Evolutionary conservation across 2,797 vertebrate genomes (phyloP).

Genomic region (Leontopithecus rosalia): DNA sequence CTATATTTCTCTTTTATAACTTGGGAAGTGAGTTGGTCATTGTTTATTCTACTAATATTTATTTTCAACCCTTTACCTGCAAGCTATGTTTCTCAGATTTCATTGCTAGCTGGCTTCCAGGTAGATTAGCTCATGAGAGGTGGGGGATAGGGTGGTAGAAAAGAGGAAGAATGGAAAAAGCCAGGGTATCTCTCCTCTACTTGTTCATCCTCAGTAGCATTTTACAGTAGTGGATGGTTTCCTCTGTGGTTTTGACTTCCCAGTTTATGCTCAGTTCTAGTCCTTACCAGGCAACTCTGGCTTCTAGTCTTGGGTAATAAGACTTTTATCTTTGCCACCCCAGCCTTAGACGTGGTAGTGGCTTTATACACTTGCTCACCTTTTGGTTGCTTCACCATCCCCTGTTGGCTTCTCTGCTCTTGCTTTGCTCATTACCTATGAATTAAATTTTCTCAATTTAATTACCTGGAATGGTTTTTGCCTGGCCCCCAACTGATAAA

Average conservation of each 20-base stretch:
- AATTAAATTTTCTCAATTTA: conserved; percentile 7
- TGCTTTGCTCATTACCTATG: background rate
- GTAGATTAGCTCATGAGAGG: background rate
- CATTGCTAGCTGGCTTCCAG: background rate
- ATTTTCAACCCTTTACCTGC: background rate
- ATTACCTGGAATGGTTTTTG: background rate
- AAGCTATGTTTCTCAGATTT: background rate
- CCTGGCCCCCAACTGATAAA: background rate
- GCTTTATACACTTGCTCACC: background rate
- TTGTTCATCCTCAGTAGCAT: background rate
- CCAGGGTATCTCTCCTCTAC: background rate
- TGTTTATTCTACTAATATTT: background rate
- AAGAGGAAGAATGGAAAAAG: background rate
- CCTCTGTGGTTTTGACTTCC: background rate
- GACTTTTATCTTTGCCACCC: background rate
- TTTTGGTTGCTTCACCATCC: background rate
- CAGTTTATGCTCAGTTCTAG: background rate
- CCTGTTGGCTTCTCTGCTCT: background rate
- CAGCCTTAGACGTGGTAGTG: background rate
- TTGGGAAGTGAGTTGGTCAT: background rate
- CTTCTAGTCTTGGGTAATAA: background rate
- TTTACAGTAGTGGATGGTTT: background rate
- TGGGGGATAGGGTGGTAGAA: background rate
- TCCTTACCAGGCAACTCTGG: background rate
- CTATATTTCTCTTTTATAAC: conserved; percentile 18